Evolutionary conservation across 2,113 vertebrate genomes (phyloP), one percentile per base, ranked within the genome.

Genomic region (Pseudolaguvia tuberculata): DNA sequence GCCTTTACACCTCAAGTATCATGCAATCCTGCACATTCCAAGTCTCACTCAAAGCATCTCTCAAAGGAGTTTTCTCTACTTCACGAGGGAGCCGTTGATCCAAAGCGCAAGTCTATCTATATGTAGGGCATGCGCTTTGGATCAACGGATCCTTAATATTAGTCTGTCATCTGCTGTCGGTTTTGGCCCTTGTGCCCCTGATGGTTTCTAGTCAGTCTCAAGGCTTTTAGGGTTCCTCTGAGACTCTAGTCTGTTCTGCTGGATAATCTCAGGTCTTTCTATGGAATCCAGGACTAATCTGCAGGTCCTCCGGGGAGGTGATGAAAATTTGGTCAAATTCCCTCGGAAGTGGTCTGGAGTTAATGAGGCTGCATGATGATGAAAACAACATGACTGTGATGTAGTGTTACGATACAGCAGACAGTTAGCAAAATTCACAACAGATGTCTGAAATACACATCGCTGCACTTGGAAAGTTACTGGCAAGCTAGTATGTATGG

Each of bases 321-420:
- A 80, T 78, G 76, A 81, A 77, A 78, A 70, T 78, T 66, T 59
- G 52, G 18, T 56, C 69, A 51, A 77, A 72, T 79, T 81, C 68
- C 63, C 50, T 77, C 51, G 65, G 74, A 77, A 42, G 47, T 62
- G 35, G 20, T 42, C 65, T 53, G 51, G 63, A 80, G 68, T 78
- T 70, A 80, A 77, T 76, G 57, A 78, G 68, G 50, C 50, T 74
- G 25, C 70, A 21, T 11, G 76, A 68, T 25, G 56, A 70, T 62
- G 79, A 81, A 79, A 78, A 65, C 55, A 62, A 76, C 71, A 70
- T 71, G 74, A 63, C 67, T 20, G 23, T 52, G 75, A 66, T 76
- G 75, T 56, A 45, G 67, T 51, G 45, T 69, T 69, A 76, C 75
- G 59, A 21, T 31, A 35, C 20, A 55, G 31, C 21, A 70, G 67